These are phyloP conservation scores for Lemur catta DNA, from an alignment of 2,797 vertebrate genomes.

Conservation along the genomic window DNA sequence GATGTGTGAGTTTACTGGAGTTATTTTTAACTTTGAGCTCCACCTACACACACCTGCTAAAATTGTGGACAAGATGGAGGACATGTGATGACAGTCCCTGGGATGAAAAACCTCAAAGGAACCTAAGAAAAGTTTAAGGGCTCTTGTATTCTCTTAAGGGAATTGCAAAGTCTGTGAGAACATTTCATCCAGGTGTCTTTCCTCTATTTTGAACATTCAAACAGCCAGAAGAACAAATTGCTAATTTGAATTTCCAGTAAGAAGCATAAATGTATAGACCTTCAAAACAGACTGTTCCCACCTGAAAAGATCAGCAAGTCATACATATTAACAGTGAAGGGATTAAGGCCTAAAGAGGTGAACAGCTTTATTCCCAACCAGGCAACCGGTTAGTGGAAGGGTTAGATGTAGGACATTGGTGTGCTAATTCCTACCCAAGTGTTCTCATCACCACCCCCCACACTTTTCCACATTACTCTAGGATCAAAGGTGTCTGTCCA, in stretches of 20 bases:
- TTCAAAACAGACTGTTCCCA: background rate
- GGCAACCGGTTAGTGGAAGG: background rate
- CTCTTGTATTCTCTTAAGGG: background rate
- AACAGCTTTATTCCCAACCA: background rate
- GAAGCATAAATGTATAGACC: background rate
- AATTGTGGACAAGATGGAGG: background rate
- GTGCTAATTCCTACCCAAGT: background rate
- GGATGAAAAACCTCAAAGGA: conserved; percentile 29
- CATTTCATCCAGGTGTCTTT: background rate
- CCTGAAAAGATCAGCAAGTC: background rate
- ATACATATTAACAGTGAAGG: background rate
- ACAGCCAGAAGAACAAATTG: background rate
- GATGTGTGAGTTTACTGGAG: conserved; percentile 16
- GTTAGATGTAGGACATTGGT: accelerated
- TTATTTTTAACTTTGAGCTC: conserved; percentile 61
- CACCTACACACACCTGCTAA: conserved; percentile 57
- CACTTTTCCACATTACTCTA: background rate
- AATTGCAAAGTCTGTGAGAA: conserved; percentile 6
- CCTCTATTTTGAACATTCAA: conserved; percentile 36
- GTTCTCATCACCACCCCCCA: background rate
- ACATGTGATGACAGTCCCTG: background rate
- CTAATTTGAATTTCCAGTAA: conserved; percentile 41
- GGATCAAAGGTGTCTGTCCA: background rate
- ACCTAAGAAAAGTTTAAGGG: background rate
- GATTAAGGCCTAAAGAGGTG: background rate